phyloP scores from a whole-genome alignment of 2,113 vertebrate genomes.

The Corapipo altera region DNA sequence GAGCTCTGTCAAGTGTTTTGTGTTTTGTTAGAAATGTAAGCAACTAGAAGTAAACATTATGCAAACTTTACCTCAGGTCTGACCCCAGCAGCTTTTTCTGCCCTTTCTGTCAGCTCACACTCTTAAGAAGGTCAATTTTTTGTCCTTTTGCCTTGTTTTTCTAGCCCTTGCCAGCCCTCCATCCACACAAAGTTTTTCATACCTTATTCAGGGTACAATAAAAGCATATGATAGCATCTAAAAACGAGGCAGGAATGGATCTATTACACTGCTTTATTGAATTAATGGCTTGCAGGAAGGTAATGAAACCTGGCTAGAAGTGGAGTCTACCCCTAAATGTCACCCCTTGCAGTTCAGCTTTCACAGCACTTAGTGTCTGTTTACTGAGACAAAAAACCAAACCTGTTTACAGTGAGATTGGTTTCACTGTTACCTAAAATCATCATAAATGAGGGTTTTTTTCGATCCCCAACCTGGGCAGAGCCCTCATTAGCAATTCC shows the following conservation, averaged over 20 bases:
- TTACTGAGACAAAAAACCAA: neutral
- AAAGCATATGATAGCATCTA: conserved; percentile 27
- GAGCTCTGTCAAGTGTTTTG: neutral
- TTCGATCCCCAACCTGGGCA: neutral
- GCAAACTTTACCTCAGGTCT: neutral
- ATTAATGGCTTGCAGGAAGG: neutral
- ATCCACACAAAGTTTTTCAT: neutral
- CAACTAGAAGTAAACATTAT: neutral
- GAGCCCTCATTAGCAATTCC: neutral
- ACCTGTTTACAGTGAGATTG: neutral
- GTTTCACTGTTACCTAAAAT: neutral
- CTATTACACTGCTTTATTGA: conserved; percentile 12
- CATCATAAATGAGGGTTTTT: neutral
- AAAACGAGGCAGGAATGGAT: conserved; percentile 26
- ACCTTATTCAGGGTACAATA: neutral
- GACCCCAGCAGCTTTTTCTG: neutral
- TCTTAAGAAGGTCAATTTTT: neutral
- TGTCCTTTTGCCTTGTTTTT: neutral
- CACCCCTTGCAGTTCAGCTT: neutral
- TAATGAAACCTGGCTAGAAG: neutral
- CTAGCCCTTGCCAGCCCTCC: neutral
- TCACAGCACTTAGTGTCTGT: neutral
- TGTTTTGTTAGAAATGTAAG: neutral
- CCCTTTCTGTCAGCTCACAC: neutral
- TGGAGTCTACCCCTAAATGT: neutral